Evolutionary conservation across 2,797 vertebrate species (phyloP), one percentile per base, ranked within the genome.

Genomic region (Takifugu ocellatus): DNA sequence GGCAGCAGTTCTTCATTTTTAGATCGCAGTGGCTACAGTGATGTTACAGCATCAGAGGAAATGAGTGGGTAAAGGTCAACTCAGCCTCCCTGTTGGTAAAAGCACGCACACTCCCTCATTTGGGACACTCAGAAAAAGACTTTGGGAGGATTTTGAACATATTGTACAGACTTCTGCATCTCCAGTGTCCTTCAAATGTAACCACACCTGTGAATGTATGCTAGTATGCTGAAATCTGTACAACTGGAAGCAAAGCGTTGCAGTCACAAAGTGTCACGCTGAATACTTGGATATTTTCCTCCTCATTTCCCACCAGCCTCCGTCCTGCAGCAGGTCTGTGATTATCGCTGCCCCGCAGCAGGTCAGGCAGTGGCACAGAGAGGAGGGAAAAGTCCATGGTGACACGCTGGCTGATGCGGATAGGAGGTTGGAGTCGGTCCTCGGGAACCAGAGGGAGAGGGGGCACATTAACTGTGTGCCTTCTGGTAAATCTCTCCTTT

Each of bases 301-400:
- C 70, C 1, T 53, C 53, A 47, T 31, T 52, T 51, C 52, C 66
- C n/a, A 65, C 75, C 31, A 5, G 43, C 47, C 53, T 44, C 43
- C 12, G 52, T 39, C 17, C 57, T 47, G 66, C 43, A 7, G 70
- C 52, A 5, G 60, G 49, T 51, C 51, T 71, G 44, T 55, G 54
- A 29, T 6, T 33, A 11, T 68, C 71, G 8, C 70, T 53, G 66
- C 88, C 90, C 78, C 85, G 91, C 56, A 68, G 88, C 55, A 85
- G 72, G 79, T 88, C 64, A 36, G 86, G 83, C 51, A 87, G 55
- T 2, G 83, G 77, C n/a, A 44, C 61, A 5, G 88, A 89, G 55
- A 98, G 91, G 54, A 95, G 85, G 63, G 95, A 97, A 85, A 98
- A 97, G 84, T 97, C 96, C 95, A 97, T 81, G 56, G 94, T 96